Conservation (phyloP, 2,888 invertebrate genomes). For the Argyra leucocephala region DNA sequence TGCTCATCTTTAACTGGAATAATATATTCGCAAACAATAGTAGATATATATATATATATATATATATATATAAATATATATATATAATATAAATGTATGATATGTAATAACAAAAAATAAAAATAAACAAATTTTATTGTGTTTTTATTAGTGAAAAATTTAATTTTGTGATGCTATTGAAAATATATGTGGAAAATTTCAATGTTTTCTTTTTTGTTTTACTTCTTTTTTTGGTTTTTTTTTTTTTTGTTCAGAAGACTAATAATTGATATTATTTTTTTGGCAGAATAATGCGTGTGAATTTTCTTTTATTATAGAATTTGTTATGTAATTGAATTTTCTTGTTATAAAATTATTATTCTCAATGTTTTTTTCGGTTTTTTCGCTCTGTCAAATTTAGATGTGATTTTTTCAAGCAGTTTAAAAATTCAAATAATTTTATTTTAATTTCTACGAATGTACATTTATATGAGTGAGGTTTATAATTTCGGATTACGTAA, state of each 20-base stretch:
- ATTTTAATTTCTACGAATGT: too few species aligned
- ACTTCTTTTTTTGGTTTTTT: background rate
- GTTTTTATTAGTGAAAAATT: background rate
- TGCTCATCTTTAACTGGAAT: background rate
- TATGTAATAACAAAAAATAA: background rate
- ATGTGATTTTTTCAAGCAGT: too few species aligned
- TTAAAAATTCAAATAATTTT: too few species aligned
- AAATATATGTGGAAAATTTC: background rate
- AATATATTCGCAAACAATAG: background rate
- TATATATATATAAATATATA: too few species aligned
- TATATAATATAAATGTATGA: too few species aligned
- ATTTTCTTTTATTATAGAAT: background rate
- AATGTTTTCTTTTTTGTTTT: background rate
- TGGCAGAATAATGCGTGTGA: background rate
- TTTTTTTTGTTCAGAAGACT: background rate
- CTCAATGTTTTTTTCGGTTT: background rate
- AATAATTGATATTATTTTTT: background rate
- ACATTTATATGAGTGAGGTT: too few species aligned
- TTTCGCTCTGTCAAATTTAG: too few species aligned
- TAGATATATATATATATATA: too few species aligned
- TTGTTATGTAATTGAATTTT: background rate
- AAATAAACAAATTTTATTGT: background rate
- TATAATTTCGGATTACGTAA: too few species aligned
- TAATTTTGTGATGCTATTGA: background rate
- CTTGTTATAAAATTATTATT: background rate